Base-by-base conservation (phyloP, 2,113 vertebrate genomes). In the Mus spicilegus region DNA sequence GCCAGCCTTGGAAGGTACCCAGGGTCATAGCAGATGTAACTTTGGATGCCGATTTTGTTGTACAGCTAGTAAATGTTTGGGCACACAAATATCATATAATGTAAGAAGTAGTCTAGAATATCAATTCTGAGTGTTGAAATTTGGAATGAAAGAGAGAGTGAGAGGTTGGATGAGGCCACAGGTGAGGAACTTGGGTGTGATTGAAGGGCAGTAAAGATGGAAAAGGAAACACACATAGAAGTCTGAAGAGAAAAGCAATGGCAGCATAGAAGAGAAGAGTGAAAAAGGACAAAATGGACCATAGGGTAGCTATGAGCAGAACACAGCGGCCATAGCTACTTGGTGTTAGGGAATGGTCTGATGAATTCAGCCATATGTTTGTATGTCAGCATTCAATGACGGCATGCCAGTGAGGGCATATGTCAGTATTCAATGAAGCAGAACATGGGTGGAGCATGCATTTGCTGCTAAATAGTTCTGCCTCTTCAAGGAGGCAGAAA, bases 1-100 rank as follows among this genome's bases (percentile, higher is more conserved):
- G 51, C 22, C n/a, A 84, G 36, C 17, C 36, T 76, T 16, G 17
- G 84, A 87, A 95, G n/a, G 46, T 54, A 81, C 39, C 63, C 28
- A 69, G 19, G 33, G 22, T 67, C 69, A 73, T 39, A 87, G 2
- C 30, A 14, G 49, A 72, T 16, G 46, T 72, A 49, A 77, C 36
- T 93, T 84, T 85, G 82, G 84, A 86, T 85, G 51, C 49, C n/a
- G 5, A 65, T 33, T 89, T 84, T 87, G 70, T 72, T 86, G 67
- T 5, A 78, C 14, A 54, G 73, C 22, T 78, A 63, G 87, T 42
- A 87, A 82, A 72, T 76, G 30, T 90, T 93, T 90, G 67, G 58
- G 33, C 75, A 6, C 51, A 39, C 8, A 54, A 54, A 36, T 33
- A 89, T 26, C 20, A 84, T 89, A 56, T 28, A 42, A 87, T 75